phyloP scores from a whole-genome alignment of 2,888 invertebrate genomes.

The Lamellibrachia satsuma region DNA sequence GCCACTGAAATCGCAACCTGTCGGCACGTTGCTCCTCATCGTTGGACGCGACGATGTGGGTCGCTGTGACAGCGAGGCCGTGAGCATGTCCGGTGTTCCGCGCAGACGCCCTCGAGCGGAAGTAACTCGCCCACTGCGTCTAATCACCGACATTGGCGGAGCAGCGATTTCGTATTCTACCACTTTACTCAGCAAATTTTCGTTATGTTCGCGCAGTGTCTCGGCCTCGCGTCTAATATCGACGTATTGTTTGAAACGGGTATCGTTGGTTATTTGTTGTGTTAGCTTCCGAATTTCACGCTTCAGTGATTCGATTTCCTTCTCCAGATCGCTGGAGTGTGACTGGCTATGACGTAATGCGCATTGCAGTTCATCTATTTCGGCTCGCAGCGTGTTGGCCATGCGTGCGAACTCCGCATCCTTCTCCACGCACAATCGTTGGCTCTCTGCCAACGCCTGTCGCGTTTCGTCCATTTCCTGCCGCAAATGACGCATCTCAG shows the following conservation, averaged over 20 bases:
- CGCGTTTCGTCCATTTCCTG: not conserved
- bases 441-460: conserved; percentile 4
- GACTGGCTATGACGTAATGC: not conserved
- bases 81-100: conserved; percentile 17
- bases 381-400: not conserved
- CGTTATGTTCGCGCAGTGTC: not conserved
- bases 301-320: not conserved
- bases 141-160: not conserved
- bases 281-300: conserved; percentile 1
- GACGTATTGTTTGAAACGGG: not conserved
- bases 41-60: not conserved
- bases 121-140: not conserved
- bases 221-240: not conserved
- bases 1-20: not conserved
- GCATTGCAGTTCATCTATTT: not conserved
- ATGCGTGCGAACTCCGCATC: not conserved
- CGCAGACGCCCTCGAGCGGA: not conserved
- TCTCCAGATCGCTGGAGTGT: not conserved
- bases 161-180: not conserved
- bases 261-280: not conserved
- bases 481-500: not conserved
- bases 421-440: not conserved
- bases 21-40: not conserved
- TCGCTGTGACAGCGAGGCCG: not conserved
- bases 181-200: not conserved